Percentiles rank a stretch among this genome's conserved stretches.
Conservation (phyloP, 2,797 vertebrate species). For the Saguinus oedipus region DNA sequence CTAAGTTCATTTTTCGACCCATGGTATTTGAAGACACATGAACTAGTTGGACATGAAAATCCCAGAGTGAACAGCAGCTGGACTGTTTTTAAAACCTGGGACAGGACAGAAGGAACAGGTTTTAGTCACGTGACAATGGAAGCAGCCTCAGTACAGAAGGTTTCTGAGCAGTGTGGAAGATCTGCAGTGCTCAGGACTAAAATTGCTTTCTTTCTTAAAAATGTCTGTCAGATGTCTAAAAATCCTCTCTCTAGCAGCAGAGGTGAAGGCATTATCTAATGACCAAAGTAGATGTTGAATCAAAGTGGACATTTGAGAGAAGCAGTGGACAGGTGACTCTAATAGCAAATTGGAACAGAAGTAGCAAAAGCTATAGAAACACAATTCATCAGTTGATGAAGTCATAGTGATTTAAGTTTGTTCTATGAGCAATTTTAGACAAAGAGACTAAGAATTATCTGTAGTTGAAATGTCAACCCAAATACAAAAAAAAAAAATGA, state of each 20-base stretch:
- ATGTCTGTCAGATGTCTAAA: conserved; percentile 12
- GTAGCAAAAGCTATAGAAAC: conserved; percentile 21
- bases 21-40: neutral
- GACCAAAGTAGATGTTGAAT: neutral
- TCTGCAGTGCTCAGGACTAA: neutral
- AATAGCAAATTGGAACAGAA: neutral
- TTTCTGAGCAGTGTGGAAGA: neutral
- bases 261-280: neutral
- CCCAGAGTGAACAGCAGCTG: neutral
- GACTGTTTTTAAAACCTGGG: neutral
- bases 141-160: neutral
- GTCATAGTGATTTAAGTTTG: neutral
- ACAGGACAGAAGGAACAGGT: neutral
- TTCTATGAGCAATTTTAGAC: neutral
- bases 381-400: neutral
- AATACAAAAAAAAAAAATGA: neutral
- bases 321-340: neutral
- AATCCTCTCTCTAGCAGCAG: neutral
- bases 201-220: neutral
- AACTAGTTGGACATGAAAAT: neutral
- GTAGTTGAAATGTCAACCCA: neutral
- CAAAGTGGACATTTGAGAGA: neutral
- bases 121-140: neutral
- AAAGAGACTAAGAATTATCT: neutral
- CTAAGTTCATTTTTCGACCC: conserved; percentile 16